A percentile compares a stretch with the other conserved stretches of the same genome.
Evolutionary conservation across 2,888 invertebrate genomes (phyloP).

Genomic region (Hedychridium roseum): DNA sequence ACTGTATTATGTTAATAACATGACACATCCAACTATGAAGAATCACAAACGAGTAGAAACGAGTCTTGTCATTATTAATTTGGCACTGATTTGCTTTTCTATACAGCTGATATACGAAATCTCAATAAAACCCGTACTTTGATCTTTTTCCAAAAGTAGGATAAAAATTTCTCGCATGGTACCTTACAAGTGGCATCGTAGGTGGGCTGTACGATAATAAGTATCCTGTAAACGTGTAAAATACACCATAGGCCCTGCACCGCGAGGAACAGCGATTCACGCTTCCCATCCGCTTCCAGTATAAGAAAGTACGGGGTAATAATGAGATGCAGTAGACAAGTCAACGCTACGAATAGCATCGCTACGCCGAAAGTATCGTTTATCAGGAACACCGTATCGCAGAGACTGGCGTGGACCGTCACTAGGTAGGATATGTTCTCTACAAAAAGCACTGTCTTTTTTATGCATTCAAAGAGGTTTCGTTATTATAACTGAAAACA

Average conservation of each 20-base stretch:
- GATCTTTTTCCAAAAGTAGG: too few relatives aligned
- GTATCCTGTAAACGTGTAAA: conserved; percentile 67
- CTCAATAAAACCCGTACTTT: too few relatives aligned
- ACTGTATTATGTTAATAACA: too few relatives aligned
- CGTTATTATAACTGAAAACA: too few relatives aligned
- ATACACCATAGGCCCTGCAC: conserved; percentile 69
- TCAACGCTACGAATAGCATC: conserved; percentile 67
- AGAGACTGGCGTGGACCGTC: conserved; percentile 66
- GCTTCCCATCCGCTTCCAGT: conserved; percentile 66
- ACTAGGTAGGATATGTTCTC: conserved; percentile 66
- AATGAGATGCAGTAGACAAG: conserved; percentile 69
- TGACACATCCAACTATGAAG: too few relatives aligned
- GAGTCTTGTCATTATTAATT: too few relatives aligned
- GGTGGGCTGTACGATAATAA: conserved; percentile 70
- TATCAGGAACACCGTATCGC: conserved; percentile 66
- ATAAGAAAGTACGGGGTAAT: conserved; percentile 72
- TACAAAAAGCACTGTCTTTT: too few relatives aligned
- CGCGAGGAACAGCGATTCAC: conserved; percentile 65
- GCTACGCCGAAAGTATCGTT: conserved; percentile 68
- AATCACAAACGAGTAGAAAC: too few relatives aligned
- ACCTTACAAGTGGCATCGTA: conserved; percentile 68
- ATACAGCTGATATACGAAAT: too few relatives aligned
- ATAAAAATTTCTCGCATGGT: conserved; percentile 16
- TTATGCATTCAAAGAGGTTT: too few relatives aligned
- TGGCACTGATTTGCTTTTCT: too few relatives aligned